These are phyloP conservation scores for Origma solitaria DNA, from an alignment of 2,113 vertebrate species.

Conservation along the genomic window DNA sequence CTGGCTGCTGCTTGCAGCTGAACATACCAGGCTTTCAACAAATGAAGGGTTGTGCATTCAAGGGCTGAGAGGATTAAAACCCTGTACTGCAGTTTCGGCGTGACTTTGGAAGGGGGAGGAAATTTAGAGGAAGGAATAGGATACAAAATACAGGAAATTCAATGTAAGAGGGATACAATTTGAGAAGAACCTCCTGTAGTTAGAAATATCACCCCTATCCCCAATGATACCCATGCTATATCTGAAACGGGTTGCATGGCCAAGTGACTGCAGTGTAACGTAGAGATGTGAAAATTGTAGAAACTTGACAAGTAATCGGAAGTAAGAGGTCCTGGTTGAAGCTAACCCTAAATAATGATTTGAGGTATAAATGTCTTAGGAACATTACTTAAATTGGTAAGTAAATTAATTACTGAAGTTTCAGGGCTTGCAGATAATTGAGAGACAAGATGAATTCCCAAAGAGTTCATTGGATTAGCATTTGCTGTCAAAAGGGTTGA, in stretches of 20 bases:
- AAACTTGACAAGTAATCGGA: not conserved
- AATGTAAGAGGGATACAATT: not conserved
- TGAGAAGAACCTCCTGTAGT: not conserved
- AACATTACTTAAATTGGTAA: not conserved
- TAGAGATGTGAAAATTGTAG: not conserved
- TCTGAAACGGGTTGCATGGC: not conserved
- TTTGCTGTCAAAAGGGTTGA: not conserved
- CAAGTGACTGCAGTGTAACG: not conserved
- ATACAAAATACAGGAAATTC: not conserved
- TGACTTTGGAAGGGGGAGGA: not conserved
- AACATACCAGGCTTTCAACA: not conserved
- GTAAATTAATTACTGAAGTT: not conserved
- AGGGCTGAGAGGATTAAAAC: not conserved
- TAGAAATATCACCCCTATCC: not conserved
- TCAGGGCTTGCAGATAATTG: not conserved
- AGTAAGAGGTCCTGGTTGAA: not conserved
- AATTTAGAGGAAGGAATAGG: not conserved
- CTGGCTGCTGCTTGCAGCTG: not conserved
- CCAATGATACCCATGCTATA: fast-evolving
- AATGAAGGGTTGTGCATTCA: not conserved
- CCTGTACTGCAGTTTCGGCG: not conserved
- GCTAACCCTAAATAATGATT: not conserved
- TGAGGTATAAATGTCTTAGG: not conserved
- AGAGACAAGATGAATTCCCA: not conserved
- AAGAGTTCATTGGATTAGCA: not conserved